A percentile compares a stretch with the other conserved stretches of the same genome.
phyloP scores from a whole-genome alignment of 2,797 vertebrate species.

The Parauchenoglanis ngamensis region DNA sequence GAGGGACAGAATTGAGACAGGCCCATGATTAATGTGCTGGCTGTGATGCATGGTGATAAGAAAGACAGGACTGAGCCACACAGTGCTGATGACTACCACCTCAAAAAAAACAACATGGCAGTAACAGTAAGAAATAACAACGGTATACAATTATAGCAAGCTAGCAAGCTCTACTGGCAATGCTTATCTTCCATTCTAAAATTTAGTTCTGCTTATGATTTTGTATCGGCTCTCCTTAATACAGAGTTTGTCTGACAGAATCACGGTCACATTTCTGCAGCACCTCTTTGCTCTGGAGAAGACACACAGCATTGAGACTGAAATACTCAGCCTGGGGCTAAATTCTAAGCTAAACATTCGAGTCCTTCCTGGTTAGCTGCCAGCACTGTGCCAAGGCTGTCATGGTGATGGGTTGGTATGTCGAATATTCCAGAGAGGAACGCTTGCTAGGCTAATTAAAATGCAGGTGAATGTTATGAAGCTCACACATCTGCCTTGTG shows the following conservation, averaged over 20 bases:
- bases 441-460: conserved; percentile 84
- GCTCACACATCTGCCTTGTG: conserved; percentile 38
- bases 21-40: conserved; percentile 81
- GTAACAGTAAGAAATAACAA: neutral
- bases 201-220: conserved; percentile 3
- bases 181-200: neutral
- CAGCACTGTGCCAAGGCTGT: conserved; percentile 48
- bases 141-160: neutral
- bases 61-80: conserved; percentile 62
- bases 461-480: conserved; percentile 75
- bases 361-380: conserved; percentile 49
- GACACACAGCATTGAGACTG: conserved; percentile 34
- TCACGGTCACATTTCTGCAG: conserved; percentile 11
- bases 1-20: conserved; percentile 74
- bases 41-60: conserved; percentile 73
- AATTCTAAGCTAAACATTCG: conserved; percentile 47
- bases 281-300: conserved; percentile 39
- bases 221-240: neutral
- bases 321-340: conserved; percentile 35
- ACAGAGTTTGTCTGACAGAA: neutral
- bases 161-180: neutral
- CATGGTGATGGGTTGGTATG: conserved; percentile 54
- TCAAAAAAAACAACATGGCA: conserved; percentile 19
- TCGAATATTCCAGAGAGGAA: conserved; percentile 75
- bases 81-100: conserved; percentile 54